A percentile compares a stretch with the other conserved stretches of the same genome.
Conservation (phyloP, 2,113 vertebrate species). For the Heloderma charlesbogerti region DNA sequence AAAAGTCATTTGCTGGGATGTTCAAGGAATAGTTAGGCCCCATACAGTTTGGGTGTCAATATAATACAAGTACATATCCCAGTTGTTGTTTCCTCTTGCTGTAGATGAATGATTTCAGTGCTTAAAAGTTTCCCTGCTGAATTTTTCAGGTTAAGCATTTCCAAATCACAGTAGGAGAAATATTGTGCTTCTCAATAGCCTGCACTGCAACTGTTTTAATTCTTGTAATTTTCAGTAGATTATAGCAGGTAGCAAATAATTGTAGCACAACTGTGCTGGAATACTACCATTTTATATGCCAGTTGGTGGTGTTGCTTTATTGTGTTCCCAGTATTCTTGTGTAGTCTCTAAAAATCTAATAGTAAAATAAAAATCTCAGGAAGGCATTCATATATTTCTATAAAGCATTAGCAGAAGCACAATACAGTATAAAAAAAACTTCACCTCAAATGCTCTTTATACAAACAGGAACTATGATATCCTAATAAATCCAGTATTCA, state of each 20-base stretch:
- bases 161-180: neutral
- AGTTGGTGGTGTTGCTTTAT: slow-evolving; percentile 28
- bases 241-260: slow-evolving; percentile 56
- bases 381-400: slow-evolving; percentile 54
- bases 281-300: slow-evolving; percentile 53
- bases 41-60: neutral
- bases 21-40: neutral
- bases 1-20: neutral
- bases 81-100: neutral
- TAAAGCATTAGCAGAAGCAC: neutral
- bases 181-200: slow-evolving; percentile 11
- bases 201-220: slow-evolving; percentile 35
- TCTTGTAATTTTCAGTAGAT: slow-evolving; percentile 51
- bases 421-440: slow-evolving; percentile 20
- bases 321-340: neutral
- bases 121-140: slow-evolving; percentile 14
- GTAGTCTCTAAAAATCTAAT: slow-evolving; percentile 19
- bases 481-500: slow-evolving; percentile 39
- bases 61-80: neutral
- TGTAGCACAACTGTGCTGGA: slow-evolving; percentile 48
- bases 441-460: slow-evolving; percentile 16
- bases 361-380: slow-evolving; percentile 22
- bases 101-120: slow-evolving; percentile 1
- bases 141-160: neutral
- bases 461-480: slow-evolving; percentile 40